Conservation (phyloP, 2,113 vertebrate species). For the Dascyllus trimaculatus region DNA sequence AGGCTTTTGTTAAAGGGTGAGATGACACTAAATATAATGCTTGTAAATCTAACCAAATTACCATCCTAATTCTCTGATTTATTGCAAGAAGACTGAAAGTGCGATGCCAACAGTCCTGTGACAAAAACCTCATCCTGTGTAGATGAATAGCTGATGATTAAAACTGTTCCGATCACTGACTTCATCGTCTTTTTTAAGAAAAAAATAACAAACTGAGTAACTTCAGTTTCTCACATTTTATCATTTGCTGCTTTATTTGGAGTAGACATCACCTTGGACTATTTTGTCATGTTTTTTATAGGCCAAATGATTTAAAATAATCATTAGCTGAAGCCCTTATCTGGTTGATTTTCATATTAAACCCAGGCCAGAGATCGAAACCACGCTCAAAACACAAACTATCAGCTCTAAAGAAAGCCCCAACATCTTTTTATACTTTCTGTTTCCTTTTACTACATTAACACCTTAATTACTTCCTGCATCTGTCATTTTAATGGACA, state of each 20-base stretch:
- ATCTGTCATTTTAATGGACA: background rate
- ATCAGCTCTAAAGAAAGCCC: slow-evolving; percentile 7
- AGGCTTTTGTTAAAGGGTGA: background rate
- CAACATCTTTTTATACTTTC: background rate
- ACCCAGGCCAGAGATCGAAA: background rate
- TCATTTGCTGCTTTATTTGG: no score
- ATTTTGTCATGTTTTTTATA: no score
- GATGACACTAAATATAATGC: background rate
- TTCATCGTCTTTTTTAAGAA: no score
- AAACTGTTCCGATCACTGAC: no score
- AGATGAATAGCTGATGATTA: no score
- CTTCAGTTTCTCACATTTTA: no score
- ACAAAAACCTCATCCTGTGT: no score
- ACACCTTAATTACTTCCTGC: background rate
- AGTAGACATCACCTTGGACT: no score
- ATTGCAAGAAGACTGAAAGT: no score
- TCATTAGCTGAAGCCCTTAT: background rate
- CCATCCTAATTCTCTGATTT: no score
- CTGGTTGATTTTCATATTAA: slow-evolving; percentile 3
- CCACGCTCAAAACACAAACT: background rate
- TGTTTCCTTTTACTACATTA: slow-evolving; percentile 25
- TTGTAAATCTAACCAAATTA: background rate
- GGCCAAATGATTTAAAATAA: background rate
- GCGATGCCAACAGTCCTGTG: no score
- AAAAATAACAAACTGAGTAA: no score